Conservation (phyloP, 2,797 vertebrate genomes). For the Gymnodraco acuticeps region DNA sequence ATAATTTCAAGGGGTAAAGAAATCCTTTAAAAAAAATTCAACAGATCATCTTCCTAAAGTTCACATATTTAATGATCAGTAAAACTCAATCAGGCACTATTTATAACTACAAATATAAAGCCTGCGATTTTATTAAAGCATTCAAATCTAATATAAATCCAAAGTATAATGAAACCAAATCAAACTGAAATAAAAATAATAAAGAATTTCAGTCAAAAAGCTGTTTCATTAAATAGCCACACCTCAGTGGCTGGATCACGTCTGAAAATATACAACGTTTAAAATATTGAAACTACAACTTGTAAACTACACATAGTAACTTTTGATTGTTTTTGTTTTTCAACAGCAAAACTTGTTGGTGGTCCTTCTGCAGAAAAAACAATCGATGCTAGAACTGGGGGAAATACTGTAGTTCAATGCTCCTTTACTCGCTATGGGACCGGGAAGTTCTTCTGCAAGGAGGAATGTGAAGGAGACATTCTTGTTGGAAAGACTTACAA, state of each 20-base stretch:
- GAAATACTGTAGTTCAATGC: accelerated
- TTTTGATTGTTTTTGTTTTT: not conserved
- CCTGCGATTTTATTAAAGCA: too few species aligned
- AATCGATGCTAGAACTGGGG: not conserved
- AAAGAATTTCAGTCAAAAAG: too few species aligned
- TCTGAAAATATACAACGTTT: not conserved
- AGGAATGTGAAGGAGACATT: accelerated
- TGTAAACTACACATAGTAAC: not conserved
- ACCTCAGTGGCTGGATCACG: not conserved
- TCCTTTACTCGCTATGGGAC: accelerated
- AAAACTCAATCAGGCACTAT: too few species aligned
- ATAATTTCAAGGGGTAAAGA: too few species aligned
- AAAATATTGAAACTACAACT: not conserved
- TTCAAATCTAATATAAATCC: too few species aligned
- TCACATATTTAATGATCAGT: too few species aligned
- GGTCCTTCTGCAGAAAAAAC: accelerated
- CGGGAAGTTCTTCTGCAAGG: not conserved
- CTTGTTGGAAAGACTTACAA: accelerated
- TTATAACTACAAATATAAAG: too few species aligned
- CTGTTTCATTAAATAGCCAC: too few species aligned
- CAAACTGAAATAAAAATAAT: too few species aligned
- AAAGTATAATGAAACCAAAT: too few species aligned
- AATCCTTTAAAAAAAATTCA: too few species aligned
- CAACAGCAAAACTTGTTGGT: not conserved
- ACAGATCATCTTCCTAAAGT: too few species aligned